Conservation (phyloP, 2,113 vertebrate genomes). For the Sander lucioperca region DNA sequence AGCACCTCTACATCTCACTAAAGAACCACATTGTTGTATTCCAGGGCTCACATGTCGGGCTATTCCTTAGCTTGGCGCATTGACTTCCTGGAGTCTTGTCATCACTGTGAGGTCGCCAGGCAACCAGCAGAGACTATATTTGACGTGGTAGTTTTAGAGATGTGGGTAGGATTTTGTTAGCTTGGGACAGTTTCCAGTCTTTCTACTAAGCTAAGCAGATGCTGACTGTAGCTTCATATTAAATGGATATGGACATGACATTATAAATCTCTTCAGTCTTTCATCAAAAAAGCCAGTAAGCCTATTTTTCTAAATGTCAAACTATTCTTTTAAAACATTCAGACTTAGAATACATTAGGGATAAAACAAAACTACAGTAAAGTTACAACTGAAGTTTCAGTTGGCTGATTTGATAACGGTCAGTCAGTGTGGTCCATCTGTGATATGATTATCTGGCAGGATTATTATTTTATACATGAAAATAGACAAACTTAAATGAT, state of each 20-base stretch:
- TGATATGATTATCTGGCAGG: conserved; percentile 54
- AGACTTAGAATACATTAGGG: neutral
- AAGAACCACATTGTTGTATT: too few relatives aligned
- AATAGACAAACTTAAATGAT: conserved; percentile 24
- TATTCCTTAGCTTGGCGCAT: neutral
- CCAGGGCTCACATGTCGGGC: neutral
- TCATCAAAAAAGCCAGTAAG: neutral
- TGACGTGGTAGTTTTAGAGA: neutral
- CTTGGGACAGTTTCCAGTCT: neutral
- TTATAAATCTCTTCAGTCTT: neutral
- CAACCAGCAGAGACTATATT: neutral
- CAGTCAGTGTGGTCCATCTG: conserved; percentile 25
- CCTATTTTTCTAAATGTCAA: conserved; percentile 1
- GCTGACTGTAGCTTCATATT: neutral
- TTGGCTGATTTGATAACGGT: conserved; percentile 13
- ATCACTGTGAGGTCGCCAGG: neutral
- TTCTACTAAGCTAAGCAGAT: neutral
- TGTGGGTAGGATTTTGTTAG: neutral
- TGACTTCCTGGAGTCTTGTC: neutral
- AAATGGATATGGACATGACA: neutral
- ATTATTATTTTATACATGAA: conserved; percentile 11
- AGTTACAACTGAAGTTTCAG: conserved; percentile 7
- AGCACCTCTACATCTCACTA: too few relatives aligned
- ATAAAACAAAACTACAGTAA: conserved; percentile 11
- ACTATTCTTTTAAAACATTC: conserved; percentile 16